Conservation (phyloP, 35 echinoderm and acorn worm genomes). For the Nesometra sesokonis region DNA sequence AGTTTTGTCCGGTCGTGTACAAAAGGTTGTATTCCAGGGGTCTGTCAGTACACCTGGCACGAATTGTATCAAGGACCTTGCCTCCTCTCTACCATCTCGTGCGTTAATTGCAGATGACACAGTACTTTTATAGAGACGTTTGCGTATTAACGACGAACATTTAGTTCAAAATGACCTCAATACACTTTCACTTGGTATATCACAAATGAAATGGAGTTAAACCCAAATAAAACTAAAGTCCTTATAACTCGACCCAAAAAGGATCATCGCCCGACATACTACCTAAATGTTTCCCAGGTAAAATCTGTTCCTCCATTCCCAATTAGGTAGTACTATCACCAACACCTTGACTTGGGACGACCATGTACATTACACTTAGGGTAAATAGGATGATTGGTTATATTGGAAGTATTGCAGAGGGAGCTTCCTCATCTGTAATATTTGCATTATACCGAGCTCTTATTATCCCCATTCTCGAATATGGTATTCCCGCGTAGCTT, state of each 20-base stretch:
- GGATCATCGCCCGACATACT: not conserved
- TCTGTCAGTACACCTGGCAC: not conserved
- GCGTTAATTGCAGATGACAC: not conserved
- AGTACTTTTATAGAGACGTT: not conserved
- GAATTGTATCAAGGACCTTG: not conserved
- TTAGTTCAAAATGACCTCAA: no score
- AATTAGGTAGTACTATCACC: not conserved
- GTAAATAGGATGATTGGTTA: not conserved
- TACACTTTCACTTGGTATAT: no score
- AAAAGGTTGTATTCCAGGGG: not conserved
- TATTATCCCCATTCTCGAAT: not conserved
- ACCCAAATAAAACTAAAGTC: no score
- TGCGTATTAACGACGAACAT: no score
- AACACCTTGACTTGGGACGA: not conserved
- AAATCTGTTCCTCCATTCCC: not conserved
- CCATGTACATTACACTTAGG: not conserved
- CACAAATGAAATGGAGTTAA: no score
- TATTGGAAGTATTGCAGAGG: not conserved
- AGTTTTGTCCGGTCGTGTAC: not conserved
- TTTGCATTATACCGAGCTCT: not conserved
- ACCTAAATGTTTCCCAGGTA: not conserved
- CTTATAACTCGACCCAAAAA: not conserved
- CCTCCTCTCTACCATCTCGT: not conserved
- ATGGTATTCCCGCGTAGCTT: no score
- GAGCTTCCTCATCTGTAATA: not conserved